Evolutionary conservation across 1,140 invertebrate genomes (phyloP), one percentile per base, ranked within the genome.

Genomic region (Plectus sambesii): DNA sequence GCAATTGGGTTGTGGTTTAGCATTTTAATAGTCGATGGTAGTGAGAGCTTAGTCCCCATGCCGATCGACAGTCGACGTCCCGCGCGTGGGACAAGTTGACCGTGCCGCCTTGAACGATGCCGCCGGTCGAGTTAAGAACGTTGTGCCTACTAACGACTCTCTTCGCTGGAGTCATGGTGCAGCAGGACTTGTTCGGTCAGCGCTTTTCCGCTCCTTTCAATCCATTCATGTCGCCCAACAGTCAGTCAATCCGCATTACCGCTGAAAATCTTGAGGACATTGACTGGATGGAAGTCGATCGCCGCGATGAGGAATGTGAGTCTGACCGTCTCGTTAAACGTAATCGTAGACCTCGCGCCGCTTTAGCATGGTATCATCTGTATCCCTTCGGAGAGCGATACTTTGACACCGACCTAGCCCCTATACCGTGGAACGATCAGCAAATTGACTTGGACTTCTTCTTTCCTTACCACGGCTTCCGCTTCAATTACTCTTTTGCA

Each of bases 401-500:
- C 29, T 22, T 37, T 42, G 56, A 58, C 25, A 47, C 50, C 2
- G 58, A 51, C 24, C 33, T 58, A 2, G 17, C 42, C 19, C 26
- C 29, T 15, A 67, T 61, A 47, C 47, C 65, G 5, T 52, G 62
- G 12, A 55, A 70, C 35, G 68, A 70, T 52, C 51, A 58, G 26
- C 61, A 70, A 23, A 58, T 58, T 19, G 56, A 58, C 29, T 50
- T 70, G 19, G 54, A 56, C 25, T 92, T 92, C 61, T 85, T 88
- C 58, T 70, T 92, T 37, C 88, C 87, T 0, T 92, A 88, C 72
- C 92, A 82, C 63, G 88, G 87, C 0, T 92, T 90, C 59, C 77
- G 85, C 55, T 92, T 82, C 63, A 90, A 90, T 72, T 93, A 93
- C 59, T 88, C 87, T 0, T 78, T 85, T 70, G 85, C 90, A 66